Base-by-base conservation (phyloP, 2,888 invertebrate genomes). In the Drosophila mulleri region DNA sequence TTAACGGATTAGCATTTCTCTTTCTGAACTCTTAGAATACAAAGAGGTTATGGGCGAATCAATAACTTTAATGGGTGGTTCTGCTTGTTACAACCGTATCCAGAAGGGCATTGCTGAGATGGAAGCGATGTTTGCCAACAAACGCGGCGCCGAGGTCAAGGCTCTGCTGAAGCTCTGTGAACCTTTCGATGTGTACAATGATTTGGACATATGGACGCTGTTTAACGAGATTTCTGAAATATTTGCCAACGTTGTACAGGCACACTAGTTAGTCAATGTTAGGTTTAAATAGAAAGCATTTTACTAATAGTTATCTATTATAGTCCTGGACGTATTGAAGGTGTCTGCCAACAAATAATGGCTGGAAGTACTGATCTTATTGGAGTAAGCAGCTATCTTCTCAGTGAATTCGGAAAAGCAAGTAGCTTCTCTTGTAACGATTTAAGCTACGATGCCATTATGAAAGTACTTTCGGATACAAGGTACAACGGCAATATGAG, bases 221-320 rank as follows among this genome's bases (percentile, higher is more conserved):
- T 93, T 93, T 56, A 83, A 88, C 72, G 83, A 89, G 63, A 85
- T 92, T 57, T 92, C 93, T 0, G 91, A 92, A 62, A 73, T 91
- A 7, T 92, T 92, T 67, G 89, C 92, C 4, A 88, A 85, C 14
- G 67, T 92, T 7, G 92, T 93, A 3, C 92, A 93, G 73, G 82
- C 75, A 8, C 92, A 93, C 67, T 78, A 78, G 92, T 92, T 65
- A 78, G 82, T 26, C 7, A 26, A 41, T n/a, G 6, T 11, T 11
- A 9, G 2, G 1, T 32, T 32, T 32, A 11, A 23, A 75, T 6
- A 0, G 0, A 14, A 2, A n/a, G 6, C 23, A 23, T n/a, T 3
- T 5, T 3, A 1, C 16, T 3, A 0, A 23, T 7, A 18, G 16
- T 58, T 8, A 47, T 37, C 0, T 11, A 0, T 32, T 67, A 1